Percentiles rank a stretch among this genome's conserved stretches.
These are phyloP conservation scores for Hylaeus volcanicus DNA, from an alignment of 1,140 invertebrate genomes.

Conservation along the genomic window DNA sequence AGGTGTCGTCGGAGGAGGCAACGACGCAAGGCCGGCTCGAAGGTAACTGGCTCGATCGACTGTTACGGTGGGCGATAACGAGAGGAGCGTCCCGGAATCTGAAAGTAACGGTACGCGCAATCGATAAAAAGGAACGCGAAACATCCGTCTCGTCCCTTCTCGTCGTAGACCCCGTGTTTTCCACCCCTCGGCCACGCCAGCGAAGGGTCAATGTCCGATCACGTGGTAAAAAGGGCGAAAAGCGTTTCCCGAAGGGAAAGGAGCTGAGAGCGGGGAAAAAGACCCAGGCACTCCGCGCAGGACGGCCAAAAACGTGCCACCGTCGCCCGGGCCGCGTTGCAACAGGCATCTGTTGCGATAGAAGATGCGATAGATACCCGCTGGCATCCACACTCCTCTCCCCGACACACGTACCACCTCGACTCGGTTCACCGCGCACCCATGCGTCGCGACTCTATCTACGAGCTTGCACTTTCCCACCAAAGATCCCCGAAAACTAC, in stretches of 20 bases:
- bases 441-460: conserved; percentile 14
- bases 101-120: conserved; percentile 47
- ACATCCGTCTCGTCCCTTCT: conserved; percentile 58
- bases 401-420: too few relatives aligned
- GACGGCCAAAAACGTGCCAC: conserved; percentile 69
- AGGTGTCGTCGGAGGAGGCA: not conserved
- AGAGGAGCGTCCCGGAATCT: conserved; percentile 31
- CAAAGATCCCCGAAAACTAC: not conserved
- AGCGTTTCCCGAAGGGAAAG: conserved; percentile 59
- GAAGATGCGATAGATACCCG: conserved; percentile 73
- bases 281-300: not conserved
- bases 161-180: conserved; percentile 59
- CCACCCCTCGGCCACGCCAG: conserved; percentile 60
- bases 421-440: conserved; percentile 6
- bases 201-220: conserved; percentile 67
- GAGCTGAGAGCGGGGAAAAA: conserved; percentile 21
- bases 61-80: not conserved
- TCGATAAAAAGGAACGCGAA: conserved; percentile 56
- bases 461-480: not conserved
- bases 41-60: conserved; percentile 17
- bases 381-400: too few relatives aligned
- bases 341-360: conserved; percentile 79
- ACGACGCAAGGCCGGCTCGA: not conserved
- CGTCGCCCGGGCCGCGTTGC: conserved; percentile 73
- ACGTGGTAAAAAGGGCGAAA: conserved; percentile 59